Evolutionary conservation across 2,113 vertebrate species (phyloP).

Genomic region (Prietella phreatophila): DNA sequence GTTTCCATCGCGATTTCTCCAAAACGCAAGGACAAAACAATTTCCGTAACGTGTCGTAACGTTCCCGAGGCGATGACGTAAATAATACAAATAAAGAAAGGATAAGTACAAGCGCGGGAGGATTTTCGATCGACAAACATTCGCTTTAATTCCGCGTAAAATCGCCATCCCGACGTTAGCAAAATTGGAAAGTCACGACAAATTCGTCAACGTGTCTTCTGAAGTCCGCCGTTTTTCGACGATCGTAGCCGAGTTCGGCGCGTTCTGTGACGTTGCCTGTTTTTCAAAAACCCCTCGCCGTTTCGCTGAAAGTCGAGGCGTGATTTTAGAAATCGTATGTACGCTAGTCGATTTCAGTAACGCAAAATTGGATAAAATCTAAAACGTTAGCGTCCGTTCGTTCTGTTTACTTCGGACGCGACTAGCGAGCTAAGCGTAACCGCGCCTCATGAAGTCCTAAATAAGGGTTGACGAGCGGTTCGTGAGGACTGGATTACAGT

Average conservation of each 20-base stretch:
- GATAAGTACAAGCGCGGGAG: neutral
- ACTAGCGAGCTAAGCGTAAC: neutral
- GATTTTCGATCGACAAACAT: neutral
- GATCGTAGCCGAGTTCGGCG: neutral
- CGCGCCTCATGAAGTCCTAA: neutral
- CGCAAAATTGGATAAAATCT: neutral
- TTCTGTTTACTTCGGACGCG: neutral
- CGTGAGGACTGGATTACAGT: neutral
- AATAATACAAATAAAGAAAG: neutral
- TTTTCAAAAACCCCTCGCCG: neutral
- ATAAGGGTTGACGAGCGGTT: neutral
- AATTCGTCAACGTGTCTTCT: neutral
- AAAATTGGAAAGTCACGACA: no score
- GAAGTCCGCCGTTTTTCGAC: neutral
- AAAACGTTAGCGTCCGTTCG: neutral
- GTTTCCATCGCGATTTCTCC: neutral
- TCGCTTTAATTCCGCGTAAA: neutral
- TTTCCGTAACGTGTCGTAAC: neutral
- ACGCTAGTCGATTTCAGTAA: neutral
- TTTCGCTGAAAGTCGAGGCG: neutral
- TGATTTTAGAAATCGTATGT: neutral
- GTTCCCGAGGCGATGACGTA: neutral
- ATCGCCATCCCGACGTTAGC: neutral
- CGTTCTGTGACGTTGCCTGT: neutral
- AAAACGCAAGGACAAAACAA: no score